Conservation (phyloP, 2,113 vertebrate species). For the Climacteris rufus region DNA sequence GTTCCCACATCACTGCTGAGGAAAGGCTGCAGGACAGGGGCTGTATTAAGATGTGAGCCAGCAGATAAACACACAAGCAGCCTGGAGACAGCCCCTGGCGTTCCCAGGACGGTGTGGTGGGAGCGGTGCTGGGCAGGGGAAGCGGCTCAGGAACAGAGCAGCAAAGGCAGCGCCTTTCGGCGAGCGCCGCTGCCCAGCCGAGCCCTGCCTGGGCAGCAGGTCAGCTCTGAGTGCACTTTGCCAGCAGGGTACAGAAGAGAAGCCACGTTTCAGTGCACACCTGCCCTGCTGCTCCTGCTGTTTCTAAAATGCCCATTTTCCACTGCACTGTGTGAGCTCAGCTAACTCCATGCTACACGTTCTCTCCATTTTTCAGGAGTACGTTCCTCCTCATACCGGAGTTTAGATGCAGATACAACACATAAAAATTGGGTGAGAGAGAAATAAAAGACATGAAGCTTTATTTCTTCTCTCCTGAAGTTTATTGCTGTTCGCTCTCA, state of each 20-base stretch:
- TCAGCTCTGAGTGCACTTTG: background rate
- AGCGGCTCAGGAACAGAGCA: background rate
- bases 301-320: background rate
- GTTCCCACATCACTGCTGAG: background rate
- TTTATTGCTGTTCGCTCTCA: background rate
- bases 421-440: background rate
- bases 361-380: background rate
- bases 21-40: background rate
- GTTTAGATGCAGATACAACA: background rate
- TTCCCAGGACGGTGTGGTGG: background rate
- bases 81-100: background rate
- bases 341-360: rapidly evolving
- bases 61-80: background rate
- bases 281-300: background rate
- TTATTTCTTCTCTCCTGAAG: background rate
- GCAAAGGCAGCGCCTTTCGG: background rate
- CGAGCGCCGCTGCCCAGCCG: rapidly evolving
- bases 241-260: background rate
- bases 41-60: background rate
- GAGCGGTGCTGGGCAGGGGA: rapidly evolving
- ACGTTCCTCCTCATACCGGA: background rate
- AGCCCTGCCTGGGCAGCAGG: background rate
- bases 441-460: background rate
- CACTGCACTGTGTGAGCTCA: background rate
- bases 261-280: rapidly evolving